Conservation (phyloP, 2,113 vertebrate species). For the Pseudopodoces humilis region DNA sequence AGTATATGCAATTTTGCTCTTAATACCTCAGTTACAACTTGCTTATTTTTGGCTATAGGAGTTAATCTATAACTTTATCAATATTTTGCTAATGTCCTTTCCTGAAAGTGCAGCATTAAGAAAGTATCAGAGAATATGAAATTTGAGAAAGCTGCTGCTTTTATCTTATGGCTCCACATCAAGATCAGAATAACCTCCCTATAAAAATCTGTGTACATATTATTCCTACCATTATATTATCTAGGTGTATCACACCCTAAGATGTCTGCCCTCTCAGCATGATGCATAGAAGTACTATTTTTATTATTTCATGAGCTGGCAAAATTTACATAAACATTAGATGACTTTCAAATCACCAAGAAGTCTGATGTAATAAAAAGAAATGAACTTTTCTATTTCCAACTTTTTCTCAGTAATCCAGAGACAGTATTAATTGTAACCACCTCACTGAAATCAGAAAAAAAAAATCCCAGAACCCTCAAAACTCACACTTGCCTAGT, state of each 20-base stretch:
- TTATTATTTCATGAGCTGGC: background rate
- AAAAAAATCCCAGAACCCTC: background rate
- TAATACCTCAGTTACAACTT: background rate
- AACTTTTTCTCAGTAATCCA: background rate
- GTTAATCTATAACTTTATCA: background rate
- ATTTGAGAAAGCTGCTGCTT: background rate
- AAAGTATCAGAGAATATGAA: background rate
- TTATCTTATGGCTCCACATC: background rate
- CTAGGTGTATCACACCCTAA: background rate
- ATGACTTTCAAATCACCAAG: background rate
- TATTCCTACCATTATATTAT: background rate
- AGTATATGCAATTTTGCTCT: background rate
- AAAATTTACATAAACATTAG: background rate
- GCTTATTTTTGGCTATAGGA: background rate
- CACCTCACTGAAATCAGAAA: background rate
- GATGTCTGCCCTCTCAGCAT: background rate
- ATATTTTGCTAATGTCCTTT: background rate
- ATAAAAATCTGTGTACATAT: background rate
- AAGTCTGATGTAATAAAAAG: background rate
- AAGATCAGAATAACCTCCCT: background rate
- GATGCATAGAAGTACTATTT: background rate
- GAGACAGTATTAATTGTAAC: background rate
- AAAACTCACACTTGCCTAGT: background rate
- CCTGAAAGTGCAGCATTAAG: background rate
- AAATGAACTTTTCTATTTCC: background rate